These are phyloP conservation scores for Coryphaenoides rupestris DNA, from an alignment of 2,113 vertebrate species.

Conservation along the genomic window DNA sequence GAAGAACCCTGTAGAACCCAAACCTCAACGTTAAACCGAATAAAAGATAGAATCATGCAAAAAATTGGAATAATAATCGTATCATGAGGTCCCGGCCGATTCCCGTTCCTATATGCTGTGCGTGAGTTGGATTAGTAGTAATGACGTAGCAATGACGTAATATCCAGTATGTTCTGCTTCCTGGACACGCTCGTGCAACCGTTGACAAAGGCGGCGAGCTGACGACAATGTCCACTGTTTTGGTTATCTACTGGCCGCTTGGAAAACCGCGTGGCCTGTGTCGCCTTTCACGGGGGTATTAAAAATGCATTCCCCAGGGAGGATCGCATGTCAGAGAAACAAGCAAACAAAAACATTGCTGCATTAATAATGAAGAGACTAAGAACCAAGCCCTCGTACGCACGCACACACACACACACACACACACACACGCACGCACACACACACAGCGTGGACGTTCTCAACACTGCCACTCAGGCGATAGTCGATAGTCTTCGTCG, in stretches of 20 bases:
- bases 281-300: conserved; percentile 58
- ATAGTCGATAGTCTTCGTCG: too few species aligned
- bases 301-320: conserved; percentile 61
- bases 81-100: too few species aligned
- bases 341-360: conserved; percentile 61
- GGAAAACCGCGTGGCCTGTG: conserved; percentile 33
- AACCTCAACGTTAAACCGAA: too few species aligned
- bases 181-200: too few species aligned
- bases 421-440: conserved; percentile 11
- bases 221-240: not conserved
- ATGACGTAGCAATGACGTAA: too few species aligned
- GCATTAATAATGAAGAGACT: conserved; percentile 62
- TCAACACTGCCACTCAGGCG: not conserved
- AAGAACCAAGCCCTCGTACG: conserved; percentile 10
- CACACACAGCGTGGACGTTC: not conserved
- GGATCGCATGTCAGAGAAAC: conserved; percentile 58
- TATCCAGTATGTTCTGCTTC: too few species aligned
- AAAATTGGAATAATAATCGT: too few species aligned
- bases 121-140: too few species aligned
- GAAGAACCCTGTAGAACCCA: too few species aligned
- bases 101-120: too few species aligned
- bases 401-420: not conserved
- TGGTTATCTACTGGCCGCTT: not conserved
- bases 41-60: too few species aligned
- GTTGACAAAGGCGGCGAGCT: too few species aligned